Evolutionary conservation across 2,888 invertebrate species (phyloP).

Genomic region (Linnaemya tessellans): DNA sequence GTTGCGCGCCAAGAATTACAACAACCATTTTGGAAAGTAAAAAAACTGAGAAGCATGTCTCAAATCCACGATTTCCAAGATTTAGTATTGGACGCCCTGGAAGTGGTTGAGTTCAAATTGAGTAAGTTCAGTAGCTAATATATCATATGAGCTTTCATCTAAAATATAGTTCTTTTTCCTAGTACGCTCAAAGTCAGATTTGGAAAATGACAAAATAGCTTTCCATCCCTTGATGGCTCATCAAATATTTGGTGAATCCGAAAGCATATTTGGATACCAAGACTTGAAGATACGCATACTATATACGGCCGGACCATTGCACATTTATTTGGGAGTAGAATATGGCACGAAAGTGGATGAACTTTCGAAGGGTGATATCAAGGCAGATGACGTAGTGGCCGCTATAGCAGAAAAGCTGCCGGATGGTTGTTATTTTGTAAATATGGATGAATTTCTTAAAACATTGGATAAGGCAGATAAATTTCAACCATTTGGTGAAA

Average conservation of each 20-base stretch:
- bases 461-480: conserved; percentile 88
- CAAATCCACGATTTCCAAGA: conserved; percentile 80
- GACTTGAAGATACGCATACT: conserved; percentile 90
- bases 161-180: neutral
- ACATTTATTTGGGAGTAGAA: conserved; percentile 90
- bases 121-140: conserved; percentile 77
- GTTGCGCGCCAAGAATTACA: conserved; percentile 76
- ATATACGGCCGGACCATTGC: conserved; percentile 91
- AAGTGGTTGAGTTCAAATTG: conserved; percentile 82
- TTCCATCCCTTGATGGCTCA: conserved; percentile 95
- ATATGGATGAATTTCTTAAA: conserved; percentile 89
- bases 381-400: conserved; percentile 90
- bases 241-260: conserved; percentile 95
- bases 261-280: conserved; percentile 97
- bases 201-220: conserved; percentile 86
- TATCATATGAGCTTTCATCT: neutral
- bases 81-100: conserved; percentile 80
- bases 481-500: conserved; percentile 90
- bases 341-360: conserved; percentile 88
- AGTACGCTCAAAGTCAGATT: conserved; percentile 87
- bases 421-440: conserved; percentile 87
- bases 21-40: conserved; percentile 24
- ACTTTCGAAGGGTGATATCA: conserved; percentile 84
- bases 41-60: conserved; percentile 74
- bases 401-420: conserved; percentile 88